Evolutionary conservation across 35 echinoderm and acorn worm genomes (phyloP), one percentile per base, ranked within the genome.

Genomic region (Heliocidaris tuberculata): DNA sequence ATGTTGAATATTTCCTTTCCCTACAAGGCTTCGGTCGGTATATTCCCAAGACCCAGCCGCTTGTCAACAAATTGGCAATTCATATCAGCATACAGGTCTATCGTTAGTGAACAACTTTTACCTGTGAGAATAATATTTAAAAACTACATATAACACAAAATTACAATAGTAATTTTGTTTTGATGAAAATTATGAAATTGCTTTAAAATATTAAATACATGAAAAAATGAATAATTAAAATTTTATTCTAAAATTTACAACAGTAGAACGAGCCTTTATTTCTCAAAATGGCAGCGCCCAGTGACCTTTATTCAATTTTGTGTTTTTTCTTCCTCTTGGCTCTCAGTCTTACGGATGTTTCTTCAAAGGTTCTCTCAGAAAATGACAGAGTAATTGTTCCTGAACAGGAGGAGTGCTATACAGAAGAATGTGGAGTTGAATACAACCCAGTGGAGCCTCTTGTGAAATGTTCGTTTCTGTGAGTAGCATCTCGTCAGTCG

Each of bases 401-500:
- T 60, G 94, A 95, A 31, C 30, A 92, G n/a, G 89, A 60, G 0
- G 89, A 59, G 32, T 90, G 94, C 47, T 95, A 49, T 59, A 90
- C 59, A 12, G 94, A 95, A 92, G 88, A 88, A 60, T 65, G 87
- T 95, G 94, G 94, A 47, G 94, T 95, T 27, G 87, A 91, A 48
- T 95, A 92, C 59, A 49, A 95, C 19, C 94, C 94, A 21, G 31
- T 31, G 5, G 31, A 87, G 19, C 87, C 94, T 8, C 88, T 95
- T 8, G 89, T 95, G 71, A 61, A 60, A 19, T 95, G 94, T 90
- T 88, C 88, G 42, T 95, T 59, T 32, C 31, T 92, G 94, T 95
- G 90, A 92, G 94, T 95, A 89, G 17, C n/a, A n/a, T n/a, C n/a
- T n/a, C n/a, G n/a, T 15, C 47, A 7, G n/a, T 11, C 29, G 60